Conservation (phyloP, 2,888 invertebrate genomes). For the Acrocera orbiculus region DNA sequence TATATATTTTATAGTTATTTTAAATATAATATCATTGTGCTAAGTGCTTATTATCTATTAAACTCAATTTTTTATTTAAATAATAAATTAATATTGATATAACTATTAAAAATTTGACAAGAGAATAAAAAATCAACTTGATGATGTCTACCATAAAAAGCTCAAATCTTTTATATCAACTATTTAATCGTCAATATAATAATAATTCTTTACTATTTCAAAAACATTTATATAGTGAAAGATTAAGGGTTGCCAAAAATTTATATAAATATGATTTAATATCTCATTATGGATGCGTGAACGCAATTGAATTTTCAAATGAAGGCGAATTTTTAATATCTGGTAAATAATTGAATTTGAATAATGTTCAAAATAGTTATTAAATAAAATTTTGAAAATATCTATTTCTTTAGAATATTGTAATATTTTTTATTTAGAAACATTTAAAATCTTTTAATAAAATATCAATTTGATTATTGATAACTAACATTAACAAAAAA, state of each 20-base stretch:
- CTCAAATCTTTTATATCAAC: conserved; percentile 13
- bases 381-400: not conserved
- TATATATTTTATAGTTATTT: no score
- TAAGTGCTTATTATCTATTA: no score
- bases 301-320: conserved; percentile 85
- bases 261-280: conserved; percentile 68
- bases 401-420: no score
- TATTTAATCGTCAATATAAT: conserved; percentile 14
- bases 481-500: no score
- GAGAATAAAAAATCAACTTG: not conserved
- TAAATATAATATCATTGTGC: no score
- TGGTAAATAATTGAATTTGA: conserved; percentile 40
- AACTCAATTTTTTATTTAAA: no score
- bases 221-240: conserved; percentile 30
- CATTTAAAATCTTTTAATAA: no score
- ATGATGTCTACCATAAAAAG: conserved; percentile 10
- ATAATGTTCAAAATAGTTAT: not conserved
- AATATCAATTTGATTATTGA: no score
- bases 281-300: conserved; percentile 90
- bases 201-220: conserved; percentile 15
- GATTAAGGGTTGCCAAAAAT: conserved; percentile 50
- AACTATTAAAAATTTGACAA: no score
- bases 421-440: no score
- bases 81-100: no score
- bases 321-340: conserved; percentile 76